Evolutionary conservation across 2,888 invertebrate genomes (phyloP).

Genomic region (Philaethria dido): DNA sequence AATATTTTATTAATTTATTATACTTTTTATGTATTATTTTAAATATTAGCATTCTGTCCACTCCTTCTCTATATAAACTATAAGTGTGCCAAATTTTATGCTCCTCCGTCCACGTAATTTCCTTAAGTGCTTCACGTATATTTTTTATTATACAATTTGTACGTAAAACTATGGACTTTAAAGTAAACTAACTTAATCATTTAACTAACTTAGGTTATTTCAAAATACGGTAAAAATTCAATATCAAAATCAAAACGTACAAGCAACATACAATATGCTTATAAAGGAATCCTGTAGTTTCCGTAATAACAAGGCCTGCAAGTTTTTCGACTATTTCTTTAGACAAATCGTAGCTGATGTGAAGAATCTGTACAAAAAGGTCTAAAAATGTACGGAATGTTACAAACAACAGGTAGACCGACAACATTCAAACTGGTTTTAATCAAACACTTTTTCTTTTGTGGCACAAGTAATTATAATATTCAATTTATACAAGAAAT

Average conservation of each 20-base stretch:
- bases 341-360: conserved; percentile 30
- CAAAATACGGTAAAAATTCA: not conserved
- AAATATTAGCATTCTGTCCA: no score
- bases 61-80: no score
- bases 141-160: no score
- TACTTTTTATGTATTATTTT: no score
- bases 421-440: conserved; percentile 51
- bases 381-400: conserved; percentile 52
- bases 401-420: conserved; percentile 54
- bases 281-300: not conserved
- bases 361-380: conserved; percentile 29
- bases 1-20: no score
- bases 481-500: conserved; percentile 19
- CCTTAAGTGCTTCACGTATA: no score
- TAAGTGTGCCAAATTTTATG: no score
- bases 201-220: not conserved
- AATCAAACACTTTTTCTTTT: conserved; percentile 38
- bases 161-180: no score
- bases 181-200: no score
- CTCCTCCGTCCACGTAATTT: no score
- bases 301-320: conserved; percentile 4
- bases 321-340: conserved; percentile 13
- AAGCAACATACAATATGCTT: not conserved
- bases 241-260: not conserved
- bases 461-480: conserved; percentile 16